Evolutionary conservation across 1,140 invertebrate species (phyloP).

Genomic region (Ctenoplectra terminalis): DNA sequence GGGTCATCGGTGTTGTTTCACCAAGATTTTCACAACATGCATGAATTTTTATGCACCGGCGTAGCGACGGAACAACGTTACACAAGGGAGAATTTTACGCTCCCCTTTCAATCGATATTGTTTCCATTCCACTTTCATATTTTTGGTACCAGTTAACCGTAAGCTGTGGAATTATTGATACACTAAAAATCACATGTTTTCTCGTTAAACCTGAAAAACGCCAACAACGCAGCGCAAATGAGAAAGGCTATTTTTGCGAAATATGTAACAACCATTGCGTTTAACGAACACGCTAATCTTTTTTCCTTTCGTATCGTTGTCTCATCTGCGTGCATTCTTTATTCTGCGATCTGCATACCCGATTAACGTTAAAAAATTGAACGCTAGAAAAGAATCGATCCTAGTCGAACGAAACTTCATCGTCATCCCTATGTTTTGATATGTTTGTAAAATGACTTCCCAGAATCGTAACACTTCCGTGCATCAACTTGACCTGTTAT

Average conservation of each 20-base stretch:
- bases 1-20: not conserved
- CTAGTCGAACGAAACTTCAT: not conserved
- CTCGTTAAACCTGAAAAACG: too few species aligned
- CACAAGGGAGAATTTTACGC: not conserved
- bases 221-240: not conserved
- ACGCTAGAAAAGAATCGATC: not conserved
- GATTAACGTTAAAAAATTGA: not conserved
- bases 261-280: not conserved
- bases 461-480: not conserved
- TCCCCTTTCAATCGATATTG: not conserved
- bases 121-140: not conserved
- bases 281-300: not conserved
- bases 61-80: not conserved
- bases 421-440: not conserved
- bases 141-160: not conserved
- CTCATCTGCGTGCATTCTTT: not conserved
- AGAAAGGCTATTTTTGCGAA: too few species aligned
- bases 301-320: not conserved
- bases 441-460: not conserved
- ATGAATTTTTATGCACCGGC: not conserved
- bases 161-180: slow-evolving; percentile 19
- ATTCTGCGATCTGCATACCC: not conserved
- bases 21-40: not conserved
- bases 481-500: not conserved
- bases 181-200: not conserved